Evolutionary conservation across 2,113 vertebrate species (phyloP), one percentile per base, ranked within the genome.

Genomic region (Percina caprodes): DNA sequence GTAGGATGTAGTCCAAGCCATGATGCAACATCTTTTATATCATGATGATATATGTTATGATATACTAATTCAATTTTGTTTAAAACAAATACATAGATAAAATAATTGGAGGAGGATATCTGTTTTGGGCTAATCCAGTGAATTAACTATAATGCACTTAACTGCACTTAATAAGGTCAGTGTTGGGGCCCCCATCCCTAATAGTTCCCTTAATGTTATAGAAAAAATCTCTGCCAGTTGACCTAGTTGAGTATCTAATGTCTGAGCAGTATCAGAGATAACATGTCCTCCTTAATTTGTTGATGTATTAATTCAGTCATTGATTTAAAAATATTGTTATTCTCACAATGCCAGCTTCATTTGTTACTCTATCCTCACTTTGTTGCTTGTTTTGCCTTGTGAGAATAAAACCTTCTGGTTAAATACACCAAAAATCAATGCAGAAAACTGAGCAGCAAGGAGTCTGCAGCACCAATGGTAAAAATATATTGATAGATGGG

Each of bases 11-110:
- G 39, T 45, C 18, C 19, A 42, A 52, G 16, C 9, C 14, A 45
- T 30, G 7, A 69, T 60, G 65, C 52, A 66, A 76, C 14, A 8
- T 69, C 45, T 49, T 71, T 49, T 61, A 61, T 42, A 24, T 56
- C 54, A 66, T 54, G 12, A 62, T 62, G 26, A 61, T 15, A 63
- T 59, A 65, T 52, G 35, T 52, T 30, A 63, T 56, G 45, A 42
- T 39, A 59, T 16, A 45, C 13, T 54, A 30, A 45, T 71, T 33
- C 2, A 2, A 49, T 72, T 49, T 73, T 24, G 24, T 23, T 49
- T 42, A 21, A 67, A 52, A 45, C 5, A 2, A 69, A 45, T 42
- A 62, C 23, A 68, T 9, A 46, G 23, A 13, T 45, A n/a, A 16
- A 54, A 55, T 9, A 60, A 49, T 19, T 24, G 12, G 39, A 70